Conservation (phyloP, 2,113 vertebrate species). For the Myrmophylax atrothorax region DNA sequence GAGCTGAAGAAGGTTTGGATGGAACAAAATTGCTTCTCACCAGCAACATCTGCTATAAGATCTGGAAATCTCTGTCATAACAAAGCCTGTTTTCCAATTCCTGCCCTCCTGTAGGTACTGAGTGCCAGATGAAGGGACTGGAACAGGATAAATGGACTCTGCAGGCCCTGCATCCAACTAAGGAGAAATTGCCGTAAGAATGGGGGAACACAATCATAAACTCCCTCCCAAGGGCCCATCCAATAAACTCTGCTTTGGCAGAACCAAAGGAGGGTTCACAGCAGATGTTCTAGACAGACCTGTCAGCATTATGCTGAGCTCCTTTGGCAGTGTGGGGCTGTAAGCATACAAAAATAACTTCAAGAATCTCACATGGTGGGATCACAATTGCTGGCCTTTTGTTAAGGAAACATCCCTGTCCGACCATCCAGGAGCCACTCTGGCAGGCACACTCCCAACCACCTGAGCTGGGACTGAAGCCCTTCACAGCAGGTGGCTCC, state of each 20-base stretch:
- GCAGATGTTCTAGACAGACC: constrained; percentile 30
- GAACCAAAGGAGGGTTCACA: background rate
- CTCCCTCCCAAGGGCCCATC: background rate
- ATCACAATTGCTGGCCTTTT: background rate
- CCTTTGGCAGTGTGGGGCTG: background rate
- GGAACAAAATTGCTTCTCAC: constrained; percentile 52
- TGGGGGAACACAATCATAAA: background rate
- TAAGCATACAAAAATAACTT: constrained; percentile 2
- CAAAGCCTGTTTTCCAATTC: constrained; percentile 51
- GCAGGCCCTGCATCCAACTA: background rate
- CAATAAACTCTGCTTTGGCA: background rate
- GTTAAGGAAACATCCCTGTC: background rate
- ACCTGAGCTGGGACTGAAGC: background rate
- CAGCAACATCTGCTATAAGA: constrained; percentile 64
- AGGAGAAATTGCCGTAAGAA: background rate
- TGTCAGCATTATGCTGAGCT: background rate
- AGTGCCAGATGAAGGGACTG: constrained; percentile 50
- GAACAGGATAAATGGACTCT: constrained; percentile 44
- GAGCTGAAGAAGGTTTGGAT: constrained; percentile 53
- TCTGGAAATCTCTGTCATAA: constrained; percentile 64
- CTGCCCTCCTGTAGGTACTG: constrained; percentile 38
- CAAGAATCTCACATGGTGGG: background rate
- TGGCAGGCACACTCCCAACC: background rate
- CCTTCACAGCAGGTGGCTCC: background rate
- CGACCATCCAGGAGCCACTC: rapidly evolving